Base-by-base conservation (phyloP, 2,888 invertebrate genomes). In the Ceramica pisi region DNA sequence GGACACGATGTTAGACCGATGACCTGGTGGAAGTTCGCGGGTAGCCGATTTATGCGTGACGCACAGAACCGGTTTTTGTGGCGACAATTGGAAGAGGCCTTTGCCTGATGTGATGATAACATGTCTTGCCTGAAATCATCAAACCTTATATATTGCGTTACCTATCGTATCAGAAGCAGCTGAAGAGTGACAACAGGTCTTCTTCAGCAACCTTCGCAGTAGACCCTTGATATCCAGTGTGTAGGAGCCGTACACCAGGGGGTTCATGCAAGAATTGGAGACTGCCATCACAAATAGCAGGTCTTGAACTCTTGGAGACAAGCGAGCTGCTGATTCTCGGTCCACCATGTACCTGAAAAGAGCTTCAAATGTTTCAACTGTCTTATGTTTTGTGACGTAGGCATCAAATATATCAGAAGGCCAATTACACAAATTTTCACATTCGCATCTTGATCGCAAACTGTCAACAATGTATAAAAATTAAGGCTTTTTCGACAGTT, bases 201-300 rank as follows among this genome's bases (percentile, higher is more conserved):
- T 91, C 76, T 86, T 89, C 19, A 92, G 67, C 10, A 94, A 62
- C 63, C 87, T 87, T 23, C 89, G 83, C 1, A 91, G n/a, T 0
- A 85, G 79, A 0, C 90, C 90, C 31, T 90, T 87, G 6, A 94
- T 85, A 72, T 93, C 89, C 51, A 95, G 86, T 31, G 97, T 97
- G 89, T 97, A 97, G 78, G 97, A 97, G 26, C 98, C 98, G 90
- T 98, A 98, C 8, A 98, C 98, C 55, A 98, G 92, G 0, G 98
- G 98, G 93, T 98, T 98, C 96, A 98, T 97, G 92, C 98, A 98
- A 23, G 98, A 98, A 92, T 98, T 98, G 80, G 97, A 97, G 5
- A 98, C 98, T 0, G 98, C 98, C 97, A 98, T 98, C 88, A 98
- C 97, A 90, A 98, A 98, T 61, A 98, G 94, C 41, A 97, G 94